Base-by-base conservation (phyloP, 2,888 invertebrate species). In the Alitta virens region DNA sequence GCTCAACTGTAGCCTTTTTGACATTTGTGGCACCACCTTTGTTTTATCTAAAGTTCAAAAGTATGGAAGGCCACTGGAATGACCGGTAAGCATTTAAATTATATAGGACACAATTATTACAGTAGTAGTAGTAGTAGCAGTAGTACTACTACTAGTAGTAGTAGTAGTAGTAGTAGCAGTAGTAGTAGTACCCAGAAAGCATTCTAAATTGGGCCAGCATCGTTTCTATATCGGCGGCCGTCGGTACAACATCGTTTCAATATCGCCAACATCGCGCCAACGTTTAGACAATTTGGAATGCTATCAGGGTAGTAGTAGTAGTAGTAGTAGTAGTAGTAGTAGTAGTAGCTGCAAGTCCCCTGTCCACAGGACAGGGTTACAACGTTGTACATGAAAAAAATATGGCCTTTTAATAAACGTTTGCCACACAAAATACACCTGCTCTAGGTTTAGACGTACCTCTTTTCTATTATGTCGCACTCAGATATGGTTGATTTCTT, bases 11-110 rank as follows among this genome's bases (percentile, higher is more conserved):
- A 0, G 91, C 92, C 0, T 90, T 93, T 0, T 82, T 93, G 14
- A 89, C 92, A 72, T 94, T 93, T 70, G 86, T 94, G 63, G 86
- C 91, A 63, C 94, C 94, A 0, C 91, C 93, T 0, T 71, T 93
- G 49, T 88, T 94, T 74, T 93, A 92, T 78, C 83, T 89, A 0
- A 88, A 87, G 77, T 87, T 91, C 21, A 83, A 85, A 70, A 81
- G 81, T 59, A 86, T 86, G 74, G 72, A 77, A 62, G 75, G 79
- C 18, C 66, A 75, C 1, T 86, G 85, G 85, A 80, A 82, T 42
- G 76, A 80, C 68, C 82, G 83, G 85, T 85, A 79, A 7, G 61
- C 21, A 21, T 46, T 21, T 2, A 23, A n/a, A n/a, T n/a, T n/a
- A n/a, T n/a, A n/a, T n/a, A n/a, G n/a, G n/a, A n/a, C n/a, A n/a